Conservation (phyloP, 2,888 invertebrate genomes). For the Diadegma fenestrale region DNA sequence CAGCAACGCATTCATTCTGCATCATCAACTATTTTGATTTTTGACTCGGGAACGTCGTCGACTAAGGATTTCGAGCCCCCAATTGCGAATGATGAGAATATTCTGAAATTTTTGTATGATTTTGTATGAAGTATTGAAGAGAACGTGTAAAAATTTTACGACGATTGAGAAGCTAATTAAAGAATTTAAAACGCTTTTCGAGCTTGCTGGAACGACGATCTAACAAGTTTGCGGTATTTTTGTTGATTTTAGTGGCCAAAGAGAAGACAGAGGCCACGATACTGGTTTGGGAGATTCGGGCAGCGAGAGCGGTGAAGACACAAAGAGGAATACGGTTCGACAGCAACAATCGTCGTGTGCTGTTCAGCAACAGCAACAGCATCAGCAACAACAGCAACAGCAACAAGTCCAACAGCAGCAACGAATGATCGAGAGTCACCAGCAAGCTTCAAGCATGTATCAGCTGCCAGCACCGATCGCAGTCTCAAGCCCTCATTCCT, state of each 20-base stretch:
- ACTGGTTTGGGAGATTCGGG: conserved; percentile 81
- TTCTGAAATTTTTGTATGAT: too few relatives aligned
- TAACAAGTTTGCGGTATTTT: background rate
- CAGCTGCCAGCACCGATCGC: conserved; percentile 82
- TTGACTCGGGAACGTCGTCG: background rate
- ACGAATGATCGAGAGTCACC: conserved; percentile 78
- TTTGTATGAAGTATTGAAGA: too few relatives aligned
- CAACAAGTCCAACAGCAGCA: conserved; percentile 73
- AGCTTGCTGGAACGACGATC: background rate
- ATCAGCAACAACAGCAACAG: conserved; percentile 74
- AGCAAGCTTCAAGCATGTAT: conserved; percentile 81
- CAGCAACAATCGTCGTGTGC: conserved; percentile 72
- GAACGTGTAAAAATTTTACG: too few relatives aligned
- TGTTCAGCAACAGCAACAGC: conserved; percentile 71
- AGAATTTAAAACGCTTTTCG: background rate
- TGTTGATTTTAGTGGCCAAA: conserved; percentile 79
- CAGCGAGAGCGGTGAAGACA: conserved; percentile 83
- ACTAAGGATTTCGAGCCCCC: too few relatives aligned
- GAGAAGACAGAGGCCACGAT: conserved; percentile 82
- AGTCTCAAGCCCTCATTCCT: conserved; percentile 82
- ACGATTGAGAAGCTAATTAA: too few relatives aligned
- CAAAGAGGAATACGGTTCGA: conserved; percentile 77
- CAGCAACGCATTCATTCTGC: background rate
- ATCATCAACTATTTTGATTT: background rate
- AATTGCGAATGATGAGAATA: too few relatives aligned